A percentile compares a stretch with the other conserved stretches of the same genome.
Conservation (phyloP, 2,797 vertebrate genomes). For the Coendou prehensilis region DNA sequence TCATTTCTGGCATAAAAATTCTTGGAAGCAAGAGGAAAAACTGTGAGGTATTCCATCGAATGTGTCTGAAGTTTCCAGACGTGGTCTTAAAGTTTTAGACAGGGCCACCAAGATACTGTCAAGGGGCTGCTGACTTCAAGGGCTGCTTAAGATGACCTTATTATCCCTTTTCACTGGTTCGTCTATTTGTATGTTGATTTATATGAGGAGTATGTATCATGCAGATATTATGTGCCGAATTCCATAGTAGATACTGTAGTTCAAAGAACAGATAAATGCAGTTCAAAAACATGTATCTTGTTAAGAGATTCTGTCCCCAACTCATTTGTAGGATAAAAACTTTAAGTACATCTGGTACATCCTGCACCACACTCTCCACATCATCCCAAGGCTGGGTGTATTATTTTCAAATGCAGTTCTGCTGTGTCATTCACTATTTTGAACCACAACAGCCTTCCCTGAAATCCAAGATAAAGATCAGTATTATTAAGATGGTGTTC, state of each 20-base stretch:
- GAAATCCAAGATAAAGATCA: slow-evolving; percentile 15
- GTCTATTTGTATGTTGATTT: slow-evolving; percentile 26
- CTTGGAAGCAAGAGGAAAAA: not conserved
- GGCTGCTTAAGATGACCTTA: not conserved
- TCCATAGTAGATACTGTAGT: slow-evolving; percentile 26
- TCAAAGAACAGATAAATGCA: slow-evolving; percentile 19
- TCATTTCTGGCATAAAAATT: not conserved
- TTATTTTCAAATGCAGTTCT: not conserved
- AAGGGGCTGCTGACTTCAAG: not conserved
- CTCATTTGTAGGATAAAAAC: not conserved
- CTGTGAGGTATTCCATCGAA: not conserved
- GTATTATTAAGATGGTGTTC: not conserved
- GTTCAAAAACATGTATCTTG: not conserved
- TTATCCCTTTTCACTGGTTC: not conserved
- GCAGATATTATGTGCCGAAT: not conserved
- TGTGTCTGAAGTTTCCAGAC: slow-evolving; percentile 10
- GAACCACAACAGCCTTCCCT: not conserved
- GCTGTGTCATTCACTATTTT: not conserved
- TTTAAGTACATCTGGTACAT: not conserved
- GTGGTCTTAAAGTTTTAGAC: not conserved
- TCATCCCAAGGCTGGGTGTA: not conserved
- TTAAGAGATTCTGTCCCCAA: not conserved
- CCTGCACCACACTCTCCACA: not conserved
- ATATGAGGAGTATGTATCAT: not conserved
- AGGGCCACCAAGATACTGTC: not conserved